Percentiles rank a stretch among this genome's conserved stretches.
Conservation (phyloP, 2,888 invertebrate species). For the Cryptocheilus praepositus region DNA sequence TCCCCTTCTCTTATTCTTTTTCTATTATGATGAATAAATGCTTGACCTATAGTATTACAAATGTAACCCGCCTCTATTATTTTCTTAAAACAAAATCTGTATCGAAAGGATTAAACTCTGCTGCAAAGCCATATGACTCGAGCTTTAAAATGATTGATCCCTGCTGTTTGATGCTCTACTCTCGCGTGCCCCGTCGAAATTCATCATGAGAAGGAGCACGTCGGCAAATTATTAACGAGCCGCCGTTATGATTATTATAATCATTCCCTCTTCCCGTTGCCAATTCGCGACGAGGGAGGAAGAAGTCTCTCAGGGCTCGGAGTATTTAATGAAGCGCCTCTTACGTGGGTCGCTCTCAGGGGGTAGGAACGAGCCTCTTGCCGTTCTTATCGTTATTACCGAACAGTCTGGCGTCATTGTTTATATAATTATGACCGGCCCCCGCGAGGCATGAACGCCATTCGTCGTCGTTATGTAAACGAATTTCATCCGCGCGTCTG, state of each 20-base stretch:
- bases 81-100: no score
- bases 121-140: no score
- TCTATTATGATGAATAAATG: no score
- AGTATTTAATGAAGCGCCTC: conserved; percentile 60
- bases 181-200: no score
- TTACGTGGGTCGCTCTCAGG: conserved; percentile 53
- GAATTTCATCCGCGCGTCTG: not conserved
- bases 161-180: no score
- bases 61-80: no score
- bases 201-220: no score
- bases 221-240: conserved; percentile 5
- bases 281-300: conserved; percentile 29
- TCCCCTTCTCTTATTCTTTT: no score
- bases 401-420: conserved; percentile 52
- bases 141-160: no score
- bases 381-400: conserved; percentile 53
- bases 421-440: conserved; percentile 57
- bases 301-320: conserved; percentile 37
- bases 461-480: conserved; percentile 37
- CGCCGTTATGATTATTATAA: conserved; percentile 53
- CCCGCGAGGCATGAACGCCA: conserved; percentile 38
- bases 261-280: conserved; percentile 45
- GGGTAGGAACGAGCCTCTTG: conserved; percentile 32
- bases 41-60: no score
- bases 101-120: no score